Percentiles rank a stretch among this genome's conserved stretches.
Evolutionary conservation across 2,888 invertebrate species (phyloP).

Genomic region (Drosophila fungiperda): DNA sequence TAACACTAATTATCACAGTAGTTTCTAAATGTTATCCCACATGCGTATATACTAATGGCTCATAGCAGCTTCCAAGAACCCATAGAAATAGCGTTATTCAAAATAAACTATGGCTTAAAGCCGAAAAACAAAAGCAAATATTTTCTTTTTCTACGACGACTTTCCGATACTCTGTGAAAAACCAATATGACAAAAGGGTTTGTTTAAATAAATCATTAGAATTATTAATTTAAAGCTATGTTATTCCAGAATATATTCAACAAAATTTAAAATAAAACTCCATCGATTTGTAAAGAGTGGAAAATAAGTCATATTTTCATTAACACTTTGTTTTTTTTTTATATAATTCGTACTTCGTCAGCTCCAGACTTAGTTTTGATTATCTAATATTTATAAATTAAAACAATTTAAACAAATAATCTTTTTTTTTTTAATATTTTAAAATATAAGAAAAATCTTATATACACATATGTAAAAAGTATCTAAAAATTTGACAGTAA

Average conservation of each 20-base stretch:
- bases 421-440: not conserved
- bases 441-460: conserved; percentile 4
- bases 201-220: not conserved
- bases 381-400: not conserved
- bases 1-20: conserved; percentile 43
- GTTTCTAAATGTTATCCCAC: conserved; percentile 52
- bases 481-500: conserved; percentile 43
- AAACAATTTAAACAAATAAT: not conserved
- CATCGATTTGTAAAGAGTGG: not conserved
- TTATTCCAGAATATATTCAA: not conserved
- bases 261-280: not conserved
- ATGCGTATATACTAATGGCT: conserved; percentile 34
- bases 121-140: conserved; percentile 16
- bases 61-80: conserved; percentile 37
- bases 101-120: conserved; percentile 67
- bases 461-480: conserved; percentile 24
- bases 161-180: not conserved
- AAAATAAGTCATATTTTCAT: not conserved
- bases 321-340: not conserved
- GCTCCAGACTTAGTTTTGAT: not conserved
- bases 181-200: not conserved
- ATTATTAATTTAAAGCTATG: not conserved
- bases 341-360: not conserved
- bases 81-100: conserved; percentile 54
- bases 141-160: not conserved